Evolutionary conservation across 2,113 vertebrate species (phyloP).

Genomic region (Aythya baeri): DNA sequence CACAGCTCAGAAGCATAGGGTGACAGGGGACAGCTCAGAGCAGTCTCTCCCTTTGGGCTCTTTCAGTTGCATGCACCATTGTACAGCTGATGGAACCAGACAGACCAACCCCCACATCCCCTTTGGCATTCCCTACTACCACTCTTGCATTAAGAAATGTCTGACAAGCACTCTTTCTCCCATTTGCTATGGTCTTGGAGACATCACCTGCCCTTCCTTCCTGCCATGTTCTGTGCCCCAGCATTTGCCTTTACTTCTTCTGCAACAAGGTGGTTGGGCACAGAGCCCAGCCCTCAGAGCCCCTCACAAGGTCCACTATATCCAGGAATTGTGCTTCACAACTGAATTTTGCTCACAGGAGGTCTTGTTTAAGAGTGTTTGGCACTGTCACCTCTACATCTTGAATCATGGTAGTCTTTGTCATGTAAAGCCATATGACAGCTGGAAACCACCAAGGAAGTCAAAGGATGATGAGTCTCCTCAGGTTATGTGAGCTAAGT

Average conservation of each 20-base stretch:
- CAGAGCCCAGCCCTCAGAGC: not conserved
- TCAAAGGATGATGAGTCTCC: not conserved
- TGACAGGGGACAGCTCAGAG: not conserved
- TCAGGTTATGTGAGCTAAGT: accelerated
- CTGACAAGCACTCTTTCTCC: not conserved
- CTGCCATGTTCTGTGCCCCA: not conserved
- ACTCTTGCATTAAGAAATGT: not conserved
- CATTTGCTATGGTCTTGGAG: not conserved
- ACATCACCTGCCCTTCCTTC: not conserved
- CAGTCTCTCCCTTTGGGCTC: not conserved
- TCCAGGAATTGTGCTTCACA: not conserved
- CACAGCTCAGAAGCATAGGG: not conserved
- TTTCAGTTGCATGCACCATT: not conserved
- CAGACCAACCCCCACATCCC: not conserved
- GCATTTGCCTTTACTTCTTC: not conserved
- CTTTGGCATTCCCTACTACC: not conserved
- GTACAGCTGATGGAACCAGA: not conserved
- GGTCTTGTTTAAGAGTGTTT: not conserved
- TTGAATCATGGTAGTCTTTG: not conserved
- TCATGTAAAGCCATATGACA: not conserved
- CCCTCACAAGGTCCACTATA: not conserved
- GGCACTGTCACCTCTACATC: not conserved
- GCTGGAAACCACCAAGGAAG: not conserved
- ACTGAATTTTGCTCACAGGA: not conserved
- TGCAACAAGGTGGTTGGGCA: not conserved